Percentiles rank a stretch among this genome's conserved stretches.
phyloP scores from a whole-genome alignment of 2,888 invertebrate genomes.

The Drosophila ezoana region DNA sequence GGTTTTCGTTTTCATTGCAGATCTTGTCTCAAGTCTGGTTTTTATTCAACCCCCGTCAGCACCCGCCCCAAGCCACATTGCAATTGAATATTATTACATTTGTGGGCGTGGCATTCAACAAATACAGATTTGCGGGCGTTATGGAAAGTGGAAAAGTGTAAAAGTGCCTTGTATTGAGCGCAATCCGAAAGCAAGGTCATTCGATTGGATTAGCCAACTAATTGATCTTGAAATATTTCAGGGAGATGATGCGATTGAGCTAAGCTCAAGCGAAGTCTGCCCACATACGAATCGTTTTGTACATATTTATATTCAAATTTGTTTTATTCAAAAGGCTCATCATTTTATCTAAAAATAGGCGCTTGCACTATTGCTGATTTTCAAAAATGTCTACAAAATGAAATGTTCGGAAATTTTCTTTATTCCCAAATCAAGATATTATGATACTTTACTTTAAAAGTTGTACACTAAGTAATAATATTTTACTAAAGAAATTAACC shows the following conservation, averaged over 20 bases:
- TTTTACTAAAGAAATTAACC: no score
- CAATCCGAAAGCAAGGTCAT: slow-evolving; percentile 34
- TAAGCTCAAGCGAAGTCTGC: slow-evolving; percentile 3
- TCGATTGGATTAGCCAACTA: slow-evolving; percentile 21
- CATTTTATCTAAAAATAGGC: background rate
- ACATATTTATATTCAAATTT: background rate
- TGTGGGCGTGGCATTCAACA: slow-evolving; percentile 37
- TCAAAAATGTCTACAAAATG: background rate
- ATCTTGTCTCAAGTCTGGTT: slow-evolving; percentile 53
- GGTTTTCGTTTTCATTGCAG: slow-evolving; percentile 60
- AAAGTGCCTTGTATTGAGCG: slow-evolving; percentile 7
- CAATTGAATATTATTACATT: slow-evolving; percentile 66
- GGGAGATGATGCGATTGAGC: slow-evolving; percentile 2
- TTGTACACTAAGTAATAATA: no score
- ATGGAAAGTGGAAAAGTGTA: slow-evolving; percentile 46
- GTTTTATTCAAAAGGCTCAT: background rate
- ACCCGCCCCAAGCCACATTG: background rate
- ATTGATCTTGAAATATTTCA: slow-evolving; percentile 26
- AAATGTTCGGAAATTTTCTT: no score
- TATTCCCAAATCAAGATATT: no score
- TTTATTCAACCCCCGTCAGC: slow-evolving; percentile 10
- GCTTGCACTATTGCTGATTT: background rate
- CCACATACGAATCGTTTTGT: slow-evolving; percentile 1
- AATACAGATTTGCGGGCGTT: slow-evolving; percentile 28
- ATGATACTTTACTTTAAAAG: no score